These are phyloP conservation scores for Mycalesis mineus DNA, from an alignment of 2,888 invertebrate genomes.

Conservation along the genomic window DNA sequence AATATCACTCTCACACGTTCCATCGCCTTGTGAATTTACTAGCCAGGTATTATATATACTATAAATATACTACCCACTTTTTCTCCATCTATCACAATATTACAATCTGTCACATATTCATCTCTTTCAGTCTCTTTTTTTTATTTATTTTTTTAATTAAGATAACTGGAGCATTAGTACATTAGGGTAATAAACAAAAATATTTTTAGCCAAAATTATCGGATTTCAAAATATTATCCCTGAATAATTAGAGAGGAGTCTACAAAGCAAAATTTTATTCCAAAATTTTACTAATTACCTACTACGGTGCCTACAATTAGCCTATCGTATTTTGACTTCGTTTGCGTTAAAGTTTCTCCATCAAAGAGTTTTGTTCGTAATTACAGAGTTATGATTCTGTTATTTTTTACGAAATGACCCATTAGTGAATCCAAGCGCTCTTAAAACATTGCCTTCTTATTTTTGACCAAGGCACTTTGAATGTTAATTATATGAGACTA, in stretches of 20 bases:
- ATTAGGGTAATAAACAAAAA: too few relatives aligned
- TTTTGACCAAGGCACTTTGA: too few relatives aligned
- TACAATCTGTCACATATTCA: too few relatives aligned
- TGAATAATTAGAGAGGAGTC: background rate
- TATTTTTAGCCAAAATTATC: background rate
- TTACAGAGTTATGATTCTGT: constrained; percentile 8
- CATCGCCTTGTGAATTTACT: too few relatives aligned
- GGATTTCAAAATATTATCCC: background rate
- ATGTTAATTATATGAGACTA: too few relatives aligned
- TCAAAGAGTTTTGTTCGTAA: constrained; percentile 2
- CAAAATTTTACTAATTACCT: background rate
- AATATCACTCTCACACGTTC: too few relatives aligned
- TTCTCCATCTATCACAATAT: too few relatives aligned
- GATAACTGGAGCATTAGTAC: too few relatives aligned
- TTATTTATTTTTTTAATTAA: too few relatives aligned
- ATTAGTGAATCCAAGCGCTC: background rate
- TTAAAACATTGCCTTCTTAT: background rate
- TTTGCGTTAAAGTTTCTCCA: constrained; percentile 1
- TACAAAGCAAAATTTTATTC: background rate
- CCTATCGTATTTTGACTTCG: background rate
- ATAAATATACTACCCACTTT: too few relatives aligned
- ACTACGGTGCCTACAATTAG: background rate
- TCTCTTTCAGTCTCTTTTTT: too few relatives aligned
- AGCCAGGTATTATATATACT: too few relatives aligned
- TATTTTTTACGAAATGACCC: constrained; percentile 9